These are phyloP conservation scores for Aviceda subcristata DNA, from an alignment of 2,113 vertebrate species.

Conservation along the genomic window DNA sequence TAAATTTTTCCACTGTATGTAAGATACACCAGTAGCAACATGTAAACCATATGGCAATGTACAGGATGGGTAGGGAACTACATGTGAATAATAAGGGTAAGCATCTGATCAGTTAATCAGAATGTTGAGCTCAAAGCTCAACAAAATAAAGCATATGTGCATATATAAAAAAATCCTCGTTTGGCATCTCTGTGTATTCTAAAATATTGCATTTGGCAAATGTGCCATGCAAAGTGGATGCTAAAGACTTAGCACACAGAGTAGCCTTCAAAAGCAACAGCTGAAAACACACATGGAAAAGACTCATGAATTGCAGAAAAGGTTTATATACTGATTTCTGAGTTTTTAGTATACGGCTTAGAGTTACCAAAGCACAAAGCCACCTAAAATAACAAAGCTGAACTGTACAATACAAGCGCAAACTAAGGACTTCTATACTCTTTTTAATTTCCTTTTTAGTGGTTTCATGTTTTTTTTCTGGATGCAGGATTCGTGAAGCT, in stretches of 20 bases:
- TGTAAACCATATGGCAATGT: background rate
- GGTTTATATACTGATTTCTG: background rate
- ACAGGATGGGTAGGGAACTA: background rate
- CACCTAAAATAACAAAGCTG: background rate
- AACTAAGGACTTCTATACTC: background rate
- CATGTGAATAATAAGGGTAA: background rate
- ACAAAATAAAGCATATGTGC: background rate
- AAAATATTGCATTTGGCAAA: constrained; percentile 35
- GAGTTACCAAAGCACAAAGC: background rate
- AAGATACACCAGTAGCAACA: background rate
- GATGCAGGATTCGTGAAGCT: background rate
- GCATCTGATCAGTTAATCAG: background rate
- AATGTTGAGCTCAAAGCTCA: background rate
- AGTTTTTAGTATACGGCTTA: background rate
- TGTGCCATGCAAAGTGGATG: background rate
- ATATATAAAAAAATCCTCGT: background rate
- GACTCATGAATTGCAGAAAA: constrained; percentile 33
- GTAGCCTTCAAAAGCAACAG: background rate
- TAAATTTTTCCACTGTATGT: rapidly evolving
- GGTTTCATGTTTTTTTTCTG: background rate
- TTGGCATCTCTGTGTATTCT: background rate
- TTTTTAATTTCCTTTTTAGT: background rate
- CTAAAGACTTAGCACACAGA: background rate
- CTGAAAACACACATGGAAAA: constrained; percentile 7
- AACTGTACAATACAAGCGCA: background rate